A percentile compares a stretch with the other conserved stretches of the same genome.
Evolutionary conservation across 2,888 invertebrate species (phyloP).

Genomic region (Orthosia gothica): DNA sequence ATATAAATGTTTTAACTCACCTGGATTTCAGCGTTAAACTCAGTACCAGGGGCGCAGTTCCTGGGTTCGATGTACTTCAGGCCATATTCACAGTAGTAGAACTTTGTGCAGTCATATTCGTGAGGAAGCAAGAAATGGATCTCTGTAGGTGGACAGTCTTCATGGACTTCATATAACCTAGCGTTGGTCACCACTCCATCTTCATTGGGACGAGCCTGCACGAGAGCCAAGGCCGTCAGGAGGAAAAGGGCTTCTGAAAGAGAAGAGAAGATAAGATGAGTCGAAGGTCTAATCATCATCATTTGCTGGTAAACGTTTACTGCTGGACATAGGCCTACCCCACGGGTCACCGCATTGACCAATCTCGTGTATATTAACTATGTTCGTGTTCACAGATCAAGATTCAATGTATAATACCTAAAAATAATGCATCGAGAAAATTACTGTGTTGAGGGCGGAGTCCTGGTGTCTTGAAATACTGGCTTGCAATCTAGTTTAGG

Average conservation of each 20-base stretch:
- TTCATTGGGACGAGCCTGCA: slow-evolving; percentile 64
- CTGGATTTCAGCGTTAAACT: slow-evolving; percentile 77
- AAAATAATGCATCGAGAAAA: no score
- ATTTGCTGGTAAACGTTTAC: no score
- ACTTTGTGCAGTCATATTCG: slow-evolving; percentile 83
- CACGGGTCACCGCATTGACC: no score
- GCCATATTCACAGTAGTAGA: slow-evolving; percentile 86
- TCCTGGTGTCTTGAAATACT: no score
- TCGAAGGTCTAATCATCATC: no score
- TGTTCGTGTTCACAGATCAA: no score
- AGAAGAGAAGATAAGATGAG: background rate
- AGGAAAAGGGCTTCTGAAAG: slow-evolving; percentile 72
- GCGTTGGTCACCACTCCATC: slow-evolving; percentile 65
- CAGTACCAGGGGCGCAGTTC: slow-evolving; percentile 78
- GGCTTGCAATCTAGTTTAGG: no score
- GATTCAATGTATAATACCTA: no score
- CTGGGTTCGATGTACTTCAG: slow-evolving; percentile 69
- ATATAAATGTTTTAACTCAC: slow-evolving; percentile 61
- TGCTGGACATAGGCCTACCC: no score
- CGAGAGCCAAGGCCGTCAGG: slow-evolving; percentile 68
- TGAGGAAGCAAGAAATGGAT: slow-evolving; percentile 81
- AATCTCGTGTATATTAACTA: no score
- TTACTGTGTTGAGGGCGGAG: no score
- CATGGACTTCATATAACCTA: slow-evolving; percentile 90
- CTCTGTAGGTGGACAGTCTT: slow-evolving; percentile 92